phyloP scores from a whole-genome alignment of 2,113 vertebrate species.

The Morone saxatilis region DNA sequence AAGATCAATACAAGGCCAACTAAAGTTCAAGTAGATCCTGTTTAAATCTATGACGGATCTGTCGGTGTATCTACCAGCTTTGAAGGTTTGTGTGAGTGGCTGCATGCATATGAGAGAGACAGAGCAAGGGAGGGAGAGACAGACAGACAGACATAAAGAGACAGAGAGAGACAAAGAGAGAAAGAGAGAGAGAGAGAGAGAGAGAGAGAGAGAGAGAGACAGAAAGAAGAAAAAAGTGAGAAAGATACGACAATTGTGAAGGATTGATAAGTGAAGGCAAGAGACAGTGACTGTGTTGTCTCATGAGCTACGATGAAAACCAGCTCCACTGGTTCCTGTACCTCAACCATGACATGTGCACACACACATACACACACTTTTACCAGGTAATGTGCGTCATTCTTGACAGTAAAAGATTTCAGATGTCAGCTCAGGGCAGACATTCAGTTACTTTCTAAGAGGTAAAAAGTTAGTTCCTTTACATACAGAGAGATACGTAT shows the following conservation, averaged over 20 bases:
- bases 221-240: neutral
- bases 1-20: slow-evolving; percentile 66
- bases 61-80: slow-evolving; percentile 52
- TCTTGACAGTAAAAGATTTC: slow-evolving; percentile 46
- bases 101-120: slow-evolving; percentile 31
- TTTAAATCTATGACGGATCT: slow-evolving; percentile 62
- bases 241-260: slow-evolving; percentile 14
- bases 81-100: slow-evolving; percentile 37
- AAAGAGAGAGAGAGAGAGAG: slow-evolving; percentile 53
- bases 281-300: slow-evolving; percentile 68
- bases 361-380: slow-evolving; percentile 9
- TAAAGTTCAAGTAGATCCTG: slow-evolving; percentile 61
- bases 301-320: slow-evolving; percentile 63
- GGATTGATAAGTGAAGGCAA: slow-evolving; percentile 39
- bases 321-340: slow-evolving; percentile 56
- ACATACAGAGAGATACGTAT: slow-evolving; percentile 8
- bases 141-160: slow-evolving; percentile 38
- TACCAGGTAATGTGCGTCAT: slow-evolving; percentile 29
- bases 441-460: slow-evolving; percentile 17
- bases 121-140: neutral
- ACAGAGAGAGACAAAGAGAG: slow-evolving; percentile 33
- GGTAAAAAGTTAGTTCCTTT: slow-evolving; percentile 30
- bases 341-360: slow-evolving; percentile 30
- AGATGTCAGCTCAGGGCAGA: slow-evolving; percentile 47
- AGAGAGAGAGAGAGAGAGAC: neutral